Percentiles rank a stretch among this genome's conserved stretches.
These are phyloP conservation scores for Ceratina japonica DNA, from an alignment of 1,140 invertebrate genomes.

Conservation along the genomic window DNA sequence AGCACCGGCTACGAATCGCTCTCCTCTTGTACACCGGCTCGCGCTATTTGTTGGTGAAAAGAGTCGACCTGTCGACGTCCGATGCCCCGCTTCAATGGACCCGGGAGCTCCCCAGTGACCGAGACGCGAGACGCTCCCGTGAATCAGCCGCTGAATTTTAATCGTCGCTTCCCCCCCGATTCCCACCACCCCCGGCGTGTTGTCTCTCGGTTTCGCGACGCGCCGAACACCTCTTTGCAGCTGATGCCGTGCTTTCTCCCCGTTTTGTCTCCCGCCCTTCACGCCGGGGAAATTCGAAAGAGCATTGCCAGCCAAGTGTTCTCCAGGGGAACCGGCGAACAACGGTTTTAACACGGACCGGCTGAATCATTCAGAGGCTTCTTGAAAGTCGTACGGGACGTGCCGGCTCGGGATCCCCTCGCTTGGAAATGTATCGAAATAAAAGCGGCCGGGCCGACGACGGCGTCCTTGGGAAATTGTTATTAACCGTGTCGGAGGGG, in stretches of 20 bases:
- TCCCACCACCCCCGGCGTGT: too few species aligned
- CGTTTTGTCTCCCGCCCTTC: too few species aligned
- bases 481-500: neutral
- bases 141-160: slow-evolving; percentile 24
- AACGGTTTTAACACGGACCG: neutral
- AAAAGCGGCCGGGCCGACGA: too few species aligned
- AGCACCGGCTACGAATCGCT: slow-evolving; percentile 63
- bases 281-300: neutral
- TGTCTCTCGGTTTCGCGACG: too few species aligned
- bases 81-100: slow-evolving; percentile 26
- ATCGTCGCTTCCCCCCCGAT: slow-evolving; percentile 5
- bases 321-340: neutral
- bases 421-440: neutral
- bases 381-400: neutral
- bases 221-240: neutral
- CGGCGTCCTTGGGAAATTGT: neutral
- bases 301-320: neutral
- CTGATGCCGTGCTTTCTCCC: neutral
- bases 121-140: neutral
- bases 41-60: slow-evolving; percentile 17
- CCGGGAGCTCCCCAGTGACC: slow-evolving; percentile 13
- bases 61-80: slow-evolving; percentile 43
- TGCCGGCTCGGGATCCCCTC: neutral
- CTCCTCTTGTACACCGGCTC: slow-evolving; percentile 31
- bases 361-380: neutral